Base-by-base conservation (phyloP, 2,113 vertebrate genomes). In the Elgaria multicarinata region DNA sequence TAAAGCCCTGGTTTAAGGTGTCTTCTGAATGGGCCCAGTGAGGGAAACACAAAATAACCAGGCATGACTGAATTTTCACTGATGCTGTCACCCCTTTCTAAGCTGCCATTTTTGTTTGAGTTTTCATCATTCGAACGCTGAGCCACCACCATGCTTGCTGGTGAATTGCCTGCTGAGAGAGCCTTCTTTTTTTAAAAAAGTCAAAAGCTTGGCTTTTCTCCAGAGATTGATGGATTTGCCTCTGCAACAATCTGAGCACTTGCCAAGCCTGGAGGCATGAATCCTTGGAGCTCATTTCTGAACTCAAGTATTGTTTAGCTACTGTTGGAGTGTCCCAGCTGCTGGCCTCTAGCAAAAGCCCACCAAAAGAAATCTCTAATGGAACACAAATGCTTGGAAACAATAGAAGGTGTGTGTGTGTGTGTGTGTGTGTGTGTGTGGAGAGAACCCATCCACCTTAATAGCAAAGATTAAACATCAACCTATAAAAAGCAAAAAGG, bases 181-280 rank as follows among this genome's bases (percentile, higher is more conserved):
- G 78, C 88, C 58, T 87, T 92, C 26, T 31, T 62, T 78, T 86
- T 2, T 13, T n/a, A 76, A n/a, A 33, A 28, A 90, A 88, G 88
- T 93, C 88, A 91, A 84, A 88, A 86, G 22, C 50, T 69, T 95
- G 94, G 94, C 93, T 92, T 82, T 93, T 86, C 62, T 90, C 95
- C 95, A 94, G 91, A 83, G 89, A 84, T 0, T 82, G 88, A 91
- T 91, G 93, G 93, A 0, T 0, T 94, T 94, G 93, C 95, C 93
- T 95, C 88, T 0, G 0, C 86, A 89, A 89, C 90, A 91, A 81
- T 55, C 67, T 77, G 81, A 74, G 79, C 0, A 0, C 86, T 90
- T 93, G 94, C 95, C 93, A 95, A 93, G 94, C 91, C 93, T 92
- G 77, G 74, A 94, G 92, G 95, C 94, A 79, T 90, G 91, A 95